phyloP scores from a whole-genome alignment of 2,888 invertebrate species.

The Oligia fasciuncula region DNA sequence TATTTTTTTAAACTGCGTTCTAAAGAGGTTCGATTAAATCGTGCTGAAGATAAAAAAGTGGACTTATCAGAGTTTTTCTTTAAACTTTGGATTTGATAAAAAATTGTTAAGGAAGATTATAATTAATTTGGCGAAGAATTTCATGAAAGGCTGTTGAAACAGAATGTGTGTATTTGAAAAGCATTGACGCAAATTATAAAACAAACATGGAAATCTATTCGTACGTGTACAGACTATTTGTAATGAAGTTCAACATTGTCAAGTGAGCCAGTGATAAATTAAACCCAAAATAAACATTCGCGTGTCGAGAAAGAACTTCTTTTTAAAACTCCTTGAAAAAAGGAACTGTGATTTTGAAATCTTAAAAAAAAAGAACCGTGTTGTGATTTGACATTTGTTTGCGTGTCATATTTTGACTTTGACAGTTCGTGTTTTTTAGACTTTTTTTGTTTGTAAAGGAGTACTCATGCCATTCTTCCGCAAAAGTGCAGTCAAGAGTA shows the following conservation, averaged over 20 bases:
- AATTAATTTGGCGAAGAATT: conserved; percentile 8
- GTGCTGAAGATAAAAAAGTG: conserved; percentile 23
- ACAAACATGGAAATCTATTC: conserved; percentile 86
- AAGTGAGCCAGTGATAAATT: conserved; percentile 66
- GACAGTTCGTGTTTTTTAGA: conserved; percentile 49
- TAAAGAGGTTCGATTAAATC: conserved; percentile 15
- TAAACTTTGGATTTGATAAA: conserved; percentile 10
- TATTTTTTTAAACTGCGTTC: conserved; percentile 13
- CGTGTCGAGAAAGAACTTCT: conserved; percentile 24
- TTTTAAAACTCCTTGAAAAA: conserved; percentile 7
- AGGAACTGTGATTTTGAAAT: conserved; percentile 24
- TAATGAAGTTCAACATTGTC: conserved; percentile 75
- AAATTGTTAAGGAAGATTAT: neutral
- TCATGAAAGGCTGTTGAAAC: conserved; percentile 18
- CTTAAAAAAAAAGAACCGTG: conserved; percentile 25
- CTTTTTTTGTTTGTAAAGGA: conserved; percentile 75
- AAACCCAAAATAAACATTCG: conserved; percentile 15
- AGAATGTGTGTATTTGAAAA: conserved; percentile 49
- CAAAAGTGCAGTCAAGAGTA: conserved; percentile 77
- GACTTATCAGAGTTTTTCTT: neutral
- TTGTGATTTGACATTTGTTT: conserved; percentile 38
- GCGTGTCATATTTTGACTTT: conserved; percentile 52
- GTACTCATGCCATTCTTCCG: conserved; percentile 87
- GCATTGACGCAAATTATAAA: conserved; percentile 44
- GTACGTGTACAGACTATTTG: conserved; percentile 86